Base-by-base conservation (phyloP, 2,888 invertebrate species). In the Drepanosiphum platanoidis region DNA sequence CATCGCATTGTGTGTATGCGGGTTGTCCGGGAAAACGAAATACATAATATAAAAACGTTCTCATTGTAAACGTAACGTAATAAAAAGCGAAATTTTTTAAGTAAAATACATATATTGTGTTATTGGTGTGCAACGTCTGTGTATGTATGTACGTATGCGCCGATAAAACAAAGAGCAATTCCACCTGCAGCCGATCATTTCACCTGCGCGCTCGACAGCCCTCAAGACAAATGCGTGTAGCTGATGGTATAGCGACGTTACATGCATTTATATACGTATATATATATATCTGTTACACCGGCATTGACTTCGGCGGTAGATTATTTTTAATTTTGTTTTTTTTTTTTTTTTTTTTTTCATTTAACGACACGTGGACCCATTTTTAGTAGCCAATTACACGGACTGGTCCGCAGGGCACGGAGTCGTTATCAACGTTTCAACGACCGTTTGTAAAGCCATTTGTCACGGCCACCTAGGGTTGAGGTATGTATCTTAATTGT, bases 331-430 rank as follows among this genome's bases (percentile, higher is more conserved):
- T 70, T 70, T 52, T 52, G 18, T 15, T 18, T 52, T 52, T 46
- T 46, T 46, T 46, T 46, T 46, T 52, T 42, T 42, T 42, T 80
- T 52, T 5, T 36, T 70, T 80, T 81, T 81, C 30, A 58, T 58
- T 81, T 61, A 71, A 81, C 71, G 71, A 81, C 81, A 71, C 70
- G 58, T 27, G 80, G 58, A 71, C 27, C 1, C 58, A 30, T 39
- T 81, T 81, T 58, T 71, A 78, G 46, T 79, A 71, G 80, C 80
- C 70, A 80, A 80, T 81, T 81, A 81, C 81, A 81, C 58, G 81
- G 30, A 22, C 52, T 58, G 34, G 68, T n/a, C 81, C 58, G 27
- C 81, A 36, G 58, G 81, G 7, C 71, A 61, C 18, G 11, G 34
- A 39, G 58, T 81, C 81, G 81, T 81, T 58, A 68, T 52, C 22